Evolutionary conservation across 2,888 invertebrate genomes (phyloP).

Genomic region (Molorchus minor): DNA sequence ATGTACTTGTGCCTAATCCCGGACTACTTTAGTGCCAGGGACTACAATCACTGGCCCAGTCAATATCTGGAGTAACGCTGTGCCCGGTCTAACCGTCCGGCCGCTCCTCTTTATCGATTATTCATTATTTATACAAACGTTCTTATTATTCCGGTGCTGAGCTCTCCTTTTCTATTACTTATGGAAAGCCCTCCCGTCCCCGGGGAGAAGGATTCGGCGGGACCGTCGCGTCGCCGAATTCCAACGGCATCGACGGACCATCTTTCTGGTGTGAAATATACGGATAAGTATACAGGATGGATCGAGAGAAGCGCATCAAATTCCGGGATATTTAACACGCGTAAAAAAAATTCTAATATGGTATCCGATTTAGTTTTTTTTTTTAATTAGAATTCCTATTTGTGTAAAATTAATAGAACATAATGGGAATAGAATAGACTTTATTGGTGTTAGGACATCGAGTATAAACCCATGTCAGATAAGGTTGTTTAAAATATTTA

Average conservation of each 20-base stretch:
- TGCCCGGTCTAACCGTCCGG: slow-evolving; percentile 55
- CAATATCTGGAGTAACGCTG: slow-evolving; percentile 64
- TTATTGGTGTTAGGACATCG: no score
- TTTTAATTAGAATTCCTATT: no score
- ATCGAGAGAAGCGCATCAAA: no score
- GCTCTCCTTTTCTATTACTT: slow-evolving; percentile 58
- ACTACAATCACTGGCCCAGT: slow-evolving; percentile 57
- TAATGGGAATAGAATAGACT: no score
- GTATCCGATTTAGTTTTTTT: no score
- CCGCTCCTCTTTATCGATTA: slow-evolving; percentile 61
- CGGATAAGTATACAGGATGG: not conserved
- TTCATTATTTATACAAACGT: slow-evolving; percentile 64
- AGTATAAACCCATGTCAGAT: no score
- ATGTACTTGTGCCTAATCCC: slow-evolving; percentile 45
- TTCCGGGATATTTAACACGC: no score
- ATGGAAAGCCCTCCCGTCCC: slow-evolving; percentile 36
- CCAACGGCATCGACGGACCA: not conserved
- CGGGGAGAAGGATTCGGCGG: not conserved
- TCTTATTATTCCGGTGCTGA: slow-evolving; percentile 61
- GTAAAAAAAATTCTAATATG: no score
- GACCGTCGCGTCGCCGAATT: not conserved
- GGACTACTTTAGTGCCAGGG: slow-evolving; percentile 55
- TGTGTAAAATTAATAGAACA: no score
- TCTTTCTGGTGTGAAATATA: not conserved
- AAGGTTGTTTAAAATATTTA: no score